Evolutionary conservation across 2,888 invertebrate species (phyloP), one percentile per base, ranked within the genome.

Genomic region (Anoncus sp.): DNA sequence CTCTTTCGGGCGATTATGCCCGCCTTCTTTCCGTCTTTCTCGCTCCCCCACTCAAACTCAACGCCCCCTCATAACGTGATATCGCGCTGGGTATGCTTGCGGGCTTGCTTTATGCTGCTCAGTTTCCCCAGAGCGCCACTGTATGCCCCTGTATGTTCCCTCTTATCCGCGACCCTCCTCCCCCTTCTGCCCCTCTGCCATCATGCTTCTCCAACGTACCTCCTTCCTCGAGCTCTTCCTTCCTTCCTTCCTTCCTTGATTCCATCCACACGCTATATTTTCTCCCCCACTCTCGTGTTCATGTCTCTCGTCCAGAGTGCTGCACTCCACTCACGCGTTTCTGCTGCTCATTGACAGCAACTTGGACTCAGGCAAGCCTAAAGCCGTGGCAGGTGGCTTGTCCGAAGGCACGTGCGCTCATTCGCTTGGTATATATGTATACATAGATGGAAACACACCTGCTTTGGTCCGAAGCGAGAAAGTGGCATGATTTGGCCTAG

Each of bases 11-110:
- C 77, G 62, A 77, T 67, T 57, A 62, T 35, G 62, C 66, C 77
- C 77, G 72, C 77, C 72, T 67, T 72, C 72, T 67, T 77, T 31
- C 20, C 72, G 40, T 72, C 72, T 72, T 77, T 57, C 72, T 72
- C 67, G 38, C 51, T 69, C 67, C 49, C 70, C 47, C 20, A 2
- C 24, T 9, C n/a, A n/a, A n/a, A 12, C 71, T 62, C 31, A n/a
- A 65, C 66, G 57, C 43, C 49, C 40, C 65, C n/a, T n/a, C 38
- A 24, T 53, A 65, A 65, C 66, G 66, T 40, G 14, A 43, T 35
- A 40, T 66, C 24, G 53, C 24, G 40, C 53, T n/a, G n/a, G n/a
- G n/a, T n/a, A n/a, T n/a, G n/a, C n/a, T n/a, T n/a, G n/a, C n/a
- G n/a, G n/a, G 35, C 35, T 9, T 38, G 38, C 35, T 47, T 63